Evolutionary conservation across 2,888 invertebrate genomes (phyloP), one percentile per base, ranked within the genome.

Genomic region (Coremacera marginata): DNA sequence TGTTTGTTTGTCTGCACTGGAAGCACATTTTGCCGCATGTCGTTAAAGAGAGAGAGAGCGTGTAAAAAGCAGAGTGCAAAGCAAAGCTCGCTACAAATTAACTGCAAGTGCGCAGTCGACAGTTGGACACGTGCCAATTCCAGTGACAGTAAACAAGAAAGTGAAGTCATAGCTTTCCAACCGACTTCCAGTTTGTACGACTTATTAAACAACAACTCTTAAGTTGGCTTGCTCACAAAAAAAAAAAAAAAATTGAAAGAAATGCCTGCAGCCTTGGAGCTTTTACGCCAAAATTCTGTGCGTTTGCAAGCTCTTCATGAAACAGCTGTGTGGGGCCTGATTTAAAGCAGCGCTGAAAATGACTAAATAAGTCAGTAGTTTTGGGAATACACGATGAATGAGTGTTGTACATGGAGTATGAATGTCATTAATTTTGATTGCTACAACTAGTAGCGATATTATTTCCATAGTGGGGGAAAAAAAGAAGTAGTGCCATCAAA

Each of bases 121-220:
- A 70, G 51, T 80, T 81, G 81, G 80, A 80, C 81, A 81, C 81
- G 81, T 81, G 81, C 80, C 80, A 80, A 81, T 81, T 80, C 79
- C 80, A 80, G 25, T 76, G 55, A 72, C n/a, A 80, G 77, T n/a
- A 3, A 75, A 77, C 77, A 78, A 75, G 77, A 25, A n/a, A 72
- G 72, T 80, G 81, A 81, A 81, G 81, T 80, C 80, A 80, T 79
- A 77, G 76, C 78, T 81, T 80, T 77, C 77, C 73, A 70, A 77
- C 55, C 55, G 55, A 19, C 19, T 55, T 55, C 55, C n/a, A 55
- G 22, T 55, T 22, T 55, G 19, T 2, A 55, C n/a, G 1, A 22
- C 19, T 8, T 55, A 9, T 5, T 19, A n/a, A 19, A 7, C 5
- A n/a, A 19, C n/a, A 8, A 19, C 55, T 5, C 19, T 2, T n/a